Evolutionary conservation across 2,888 invertebrate species (phyloP), one percentile per base, ranked within the genome.

Genomic region (Scrobipalpa costella): DNA sequence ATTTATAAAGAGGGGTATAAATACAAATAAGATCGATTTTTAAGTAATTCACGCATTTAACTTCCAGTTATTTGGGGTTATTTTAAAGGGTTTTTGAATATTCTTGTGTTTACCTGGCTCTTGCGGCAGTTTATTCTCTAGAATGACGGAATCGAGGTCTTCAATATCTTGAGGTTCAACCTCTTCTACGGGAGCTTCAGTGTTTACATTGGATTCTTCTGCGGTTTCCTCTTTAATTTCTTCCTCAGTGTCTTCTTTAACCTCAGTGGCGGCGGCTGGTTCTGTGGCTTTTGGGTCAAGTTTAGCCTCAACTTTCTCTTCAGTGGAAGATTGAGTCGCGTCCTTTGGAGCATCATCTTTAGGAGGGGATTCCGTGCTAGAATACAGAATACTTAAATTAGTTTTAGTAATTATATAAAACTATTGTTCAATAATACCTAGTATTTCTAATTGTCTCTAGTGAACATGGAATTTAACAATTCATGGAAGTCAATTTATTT

Each of bases 291-390:
- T 8, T 2, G 21, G 13, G 7, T 21, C 60, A 27, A 61, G 63
- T 34, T 73, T 76, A 5, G 73, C 65, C 63, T 81, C 82, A 11
- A 72, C 66, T 2, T 73, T 68, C 2, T 69, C 64, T 61, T 84
- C 85, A 40, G 70, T 69, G 55, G 71, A 75, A 5, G 75, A 19
- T 17, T n/a, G 21, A 40, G 40, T 21, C 1, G 44, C 17, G n/a
- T 80, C 76, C 66, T 84, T 79, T 64, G 75, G 67, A 7, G 73
- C 70, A 9, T 82, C 83, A 15, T 83, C 85, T 73, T 84, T 88
- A 5, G 80, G 71, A n/a, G 81, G 82, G 40, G 81, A 69, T 66
- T 88, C 88, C 49, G 76, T 76, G 61, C 85, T 87, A 63, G 40
- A 71, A 72, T 47, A 34, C 34, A 21, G 47, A n/a, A 13, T 2